Base-by-base conservation (phyloP, 2,113 vertebrate species). In the Platysteira castanea region DNA sequence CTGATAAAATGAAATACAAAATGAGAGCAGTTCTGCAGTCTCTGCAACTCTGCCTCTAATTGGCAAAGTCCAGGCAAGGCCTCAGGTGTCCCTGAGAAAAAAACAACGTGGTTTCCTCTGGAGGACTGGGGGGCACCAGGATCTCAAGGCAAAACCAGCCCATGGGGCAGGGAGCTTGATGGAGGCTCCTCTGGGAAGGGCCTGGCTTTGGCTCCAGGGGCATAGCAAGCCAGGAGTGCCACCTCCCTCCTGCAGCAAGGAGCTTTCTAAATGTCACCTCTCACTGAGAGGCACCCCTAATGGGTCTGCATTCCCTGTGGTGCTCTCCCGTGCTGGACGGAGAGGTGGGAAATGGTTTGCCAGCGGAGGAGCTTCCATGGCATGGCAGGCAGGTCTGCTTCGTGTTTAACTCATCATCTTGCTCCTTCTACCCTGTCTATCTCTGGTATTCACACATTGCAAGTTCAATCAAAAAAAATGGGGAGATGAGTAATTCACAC, bases 21-120 rank as follows among this genome's bases (percentile, higher is more conserved):
- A 89, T 63, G 41, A 90, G 73, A 92, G 76, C 70, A 81, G 53
- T 71, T 89, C 80, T 89, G 90, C 88, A 92, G 56, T 17, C 67
- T 79, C 79, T 92, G 83, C 86, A 90, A 44, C 52, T 86, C 52
- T 56, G 41, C 22, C 79, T 71, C 54, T 92, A 91, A 95, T 82
- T 95, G 61, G 71, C 68, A 17, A 77, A 35, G 85, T 31, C 64
- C 60, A 61, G 69, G 30, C 57, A 49, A 70, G 69, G 41, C 50
- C 39, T 13, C 44, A 46, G 53, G 28, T 64, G 17, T 31, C 37
- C 15, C 19, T 64, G 53, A 49, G 24, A 9, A 52, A 27, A 64
- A 27, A 44, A 35, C 17, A 33, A 11, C 0, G 19, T 57, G 9
- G 7, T 41, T 79, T 95, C 47, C 67, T 61, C 1, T 9, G 6